phyloP scores from a whole-genome alignment of 2,113 vertebrate species.

The Ceratotherium simum region DNA sequence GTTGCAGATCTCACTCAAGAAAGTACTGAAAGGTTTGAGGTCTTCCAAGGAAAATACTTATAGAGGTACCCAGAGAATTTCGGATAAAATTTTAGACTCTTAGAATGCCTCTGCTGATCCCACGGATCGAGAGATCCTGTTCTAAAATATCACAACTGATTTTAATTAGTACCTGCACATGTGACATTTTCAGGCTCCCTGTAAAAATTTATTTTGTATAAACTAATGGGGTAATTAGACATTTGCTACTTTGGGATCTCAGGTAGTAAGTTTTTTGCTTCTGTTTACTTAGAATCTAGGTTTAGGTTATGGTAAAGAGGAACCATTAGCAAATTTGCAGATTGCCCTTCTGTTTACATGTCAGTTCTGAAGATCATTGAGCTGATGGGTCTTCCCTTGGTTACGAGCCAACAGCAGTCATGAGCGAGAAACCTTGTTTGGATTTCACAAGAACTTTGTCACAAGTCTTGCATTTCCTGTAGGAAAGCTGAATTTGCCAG shows the following conservation, averaged over 20 bases:
- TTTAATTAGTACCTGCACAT: neutral
- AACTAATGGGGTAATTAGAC: neutral
- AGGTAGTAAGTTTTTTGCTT: neutral
- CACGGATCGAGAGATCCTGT: neutral
- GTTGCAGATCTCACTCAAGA: conserved; percentile 13
- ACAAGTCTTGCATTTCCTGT: conserved; percentile 54
- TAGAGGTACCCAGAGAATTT: neutral
- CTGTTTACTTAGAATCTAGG: conserved; percentile 45
- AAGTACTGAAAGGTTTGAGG: neutral
- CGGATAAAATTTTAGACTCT: neutral
- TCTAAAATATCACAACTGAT: neutral
- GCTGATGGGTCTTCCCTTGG: conserved; percentile 42
- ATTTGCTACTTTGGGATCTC: neutral
- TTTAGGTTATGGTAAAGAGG: neutral
- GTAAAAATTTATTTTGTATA: neutral
- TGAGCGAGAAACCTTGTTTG: neutral
- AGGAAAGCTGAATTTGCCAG: conserved; percentile 47
- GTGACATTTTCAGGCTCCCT: neutral
- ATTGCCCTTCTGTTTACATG: neutral
- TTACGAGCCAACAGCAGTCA: neutral
- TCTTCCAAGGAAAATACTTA: neutral
- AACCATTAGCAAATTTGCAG: neutral
- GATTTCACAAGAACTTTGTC: conserved; percentile 72
- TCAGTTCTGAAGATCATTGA: neutral
- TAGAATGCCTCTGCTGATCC: neutral